Conservation (phyloP, 2,797 vertebrate genomes). For the Channallabes apus region DNA sequence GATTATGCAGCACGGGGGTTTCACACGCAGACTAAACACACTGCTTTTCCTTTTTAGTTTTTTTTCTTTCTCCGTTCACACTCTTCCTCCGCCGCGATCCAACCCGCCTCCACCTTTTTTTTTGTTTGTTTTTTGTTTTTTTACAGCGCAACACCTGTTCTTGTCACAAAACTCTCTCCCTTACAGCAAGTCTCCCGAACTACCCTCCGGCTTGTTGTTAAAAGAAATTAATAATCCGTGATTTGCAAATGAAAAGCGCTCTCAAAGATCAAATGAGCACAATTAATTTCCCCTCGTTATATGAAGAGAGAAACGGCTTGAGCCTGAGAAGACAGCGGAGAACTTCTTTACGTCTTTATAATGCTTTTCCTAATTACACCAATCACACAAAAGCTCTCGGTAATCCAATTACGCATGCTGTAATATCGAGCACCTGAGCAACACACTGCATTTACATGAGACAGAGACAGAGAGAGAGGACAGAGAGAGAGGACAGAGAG, state of each 20-base stretch:
- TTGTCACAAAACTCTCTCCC: background rate
- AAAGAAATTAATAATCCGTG: background rate
- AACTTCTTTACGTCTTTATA: slow-evolving; percentile 50
- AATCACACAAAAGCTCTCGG: slow-evolving; percentile 46
- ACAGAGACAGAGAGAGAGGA: background rate
- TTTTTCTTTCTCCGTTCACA: background rate
- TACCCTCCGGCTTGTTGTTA: background rate
- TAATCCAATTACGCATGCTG: slow-evolving; percentile 52
- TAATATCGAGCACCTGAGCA: slow-evolving; percentile 51
- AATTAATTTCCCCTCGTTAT: slow-evolving; percentile 41
- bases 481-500: background rate
- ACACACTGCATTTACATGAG: slow-evolving; percentile 44
- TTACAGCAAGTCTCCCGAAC: background rate
- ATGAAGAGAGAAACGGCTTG: slow-evolving; percentile 43
- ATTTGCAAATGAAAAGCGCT: background rate
- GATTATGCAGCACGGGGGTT: slow-evolving; percentile 63
- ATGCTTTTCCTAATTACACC: slow-evolving; percentile 44
- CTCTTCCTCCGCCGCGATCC: background rate
- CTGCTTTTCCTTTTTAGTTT: slow-evolving; percentile 9
- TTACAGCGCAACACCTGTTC: background rate
- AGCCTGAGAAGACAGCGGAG: slow-evolving; percentile 29
- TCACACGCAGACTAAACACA: slow-evolving; percentile 68
- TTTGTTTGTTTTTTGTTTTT: background rate
- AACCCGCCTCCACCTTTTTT: background rate
- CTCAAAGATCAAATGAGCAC: background rate